Base-by-base conservation (phyloP, 2,888 invertebrate genomes). In the Branchellion lobata region DNA sequence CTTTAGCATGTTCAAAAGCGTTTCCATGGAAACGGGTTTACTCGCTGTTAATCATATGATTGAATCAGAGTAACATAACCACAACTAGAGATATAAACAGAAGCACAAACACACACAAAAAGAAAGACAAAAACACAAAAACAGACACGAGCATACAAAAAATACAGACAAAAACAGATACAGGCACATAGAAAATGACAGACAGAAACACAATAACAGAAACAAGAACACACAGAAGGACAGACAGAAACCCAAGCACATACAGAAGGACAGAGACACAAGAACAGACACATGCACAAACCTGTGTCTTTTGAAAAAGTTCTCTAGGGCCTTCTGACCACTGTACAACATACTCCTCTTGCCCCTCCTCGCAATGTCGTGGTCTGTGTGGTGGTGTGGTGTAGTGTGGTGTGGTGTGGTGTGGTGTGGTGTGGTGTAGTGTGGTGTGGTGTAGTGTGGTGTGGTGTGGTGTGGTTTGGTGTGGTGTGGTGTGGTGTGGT, bases 261-360 rank as follows among this genome's bases (percentile, higher is more conserved):
- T n/a, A 57, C 61, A 57, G 3, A 57, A 5, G 21, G 11, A 57
- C 61, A 47, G 8, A 47, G 8, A 47, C 18, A 47, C 47, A 47
- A 8, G 18, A 8, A 47, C 47, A 47, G 11, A 47, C 47, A 47
- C 47, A 47, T 18, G 18, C 47, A 47, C 47, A 1, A 75, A 75
- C 51, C 75, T 24, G 31, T 57, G 21, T 27, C 79, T 47, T 40
- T 74, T 79, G 79, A 79, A 79, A 33, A 79, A 79, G 33, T 72
- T 73, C 29, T 79, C 79, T 18, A 79, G 36, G 33, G 72, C 61
- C 21, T 61, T 51, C 34, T 79, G 79, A 36, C 79, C 57, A 40
- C 53, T 57, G 57, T 75, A 34, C 51, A 75, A 53, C 75, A 75
- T 75, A n/a, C 11, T 53, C 29, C 40, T 40, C 14, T 5, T 40